These are phyloP conservation scores for Melangyna quadrimaculata DNA, from an alignment of 2,888 invertebrate species.

Conservation along the genomic window DNA sequence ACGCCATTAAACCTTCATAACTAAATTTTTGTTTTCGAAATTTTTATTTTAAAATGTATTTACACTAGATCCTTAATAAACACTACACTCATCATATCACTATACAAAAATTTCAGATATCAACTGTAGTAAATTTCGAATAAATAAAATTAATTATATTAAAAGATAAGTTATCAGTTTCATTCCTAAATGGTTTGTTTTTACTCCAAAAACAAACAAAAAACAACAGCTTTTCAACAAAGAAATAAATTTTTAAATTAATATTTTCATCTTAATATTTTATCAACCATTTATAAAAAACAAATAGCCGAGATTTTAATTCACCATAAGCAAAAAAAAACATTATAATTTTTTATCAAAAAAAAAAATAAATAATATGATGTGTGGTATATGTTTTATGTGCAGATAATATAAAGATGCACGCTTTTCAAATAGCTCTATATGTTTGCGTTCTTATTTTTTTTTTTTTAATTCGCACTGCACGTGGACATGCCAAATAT, in stretches of 20 bases:
- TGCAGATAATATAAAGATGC: neutral
- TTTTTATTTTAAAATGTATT: no score
- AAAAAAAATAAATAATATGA: neutral
- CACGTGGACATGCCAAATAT: slow-evolving; percentile 4
- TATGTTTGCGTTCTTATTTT: neutral
- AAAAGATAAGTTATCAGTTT: no score
- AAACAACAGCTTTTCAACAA: neutral
- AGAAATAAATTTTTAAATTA: neutral
- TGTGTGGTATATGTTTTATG: neutral
- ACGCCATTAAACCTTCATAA: no score
- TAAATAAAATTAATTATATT: no score
- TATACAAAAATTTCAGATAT: no score
- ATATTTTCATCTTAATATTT: neutral
- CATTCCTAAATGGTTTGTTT: no score
- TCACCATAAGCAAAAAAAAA: neutral
- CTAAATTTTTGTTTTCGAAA: no score
- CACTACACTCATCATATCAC: no score
- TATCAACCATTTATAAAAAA: neutral
- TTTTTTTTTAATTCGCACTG: neutral
- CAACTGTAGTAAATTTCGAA: no score
- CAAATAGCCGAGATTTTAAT: neutral
- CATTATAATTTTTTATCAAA: neutral
- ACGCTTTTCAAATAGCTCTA: neutral
- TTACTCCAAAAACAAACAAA: neutral
- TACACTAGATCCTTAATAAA: no score